These are phyloP conservation scores for Galemys pyrenaicus DNA, from an alignment of 2,113 vertebrate genomes.

Conservation along the genomic window DNA sequence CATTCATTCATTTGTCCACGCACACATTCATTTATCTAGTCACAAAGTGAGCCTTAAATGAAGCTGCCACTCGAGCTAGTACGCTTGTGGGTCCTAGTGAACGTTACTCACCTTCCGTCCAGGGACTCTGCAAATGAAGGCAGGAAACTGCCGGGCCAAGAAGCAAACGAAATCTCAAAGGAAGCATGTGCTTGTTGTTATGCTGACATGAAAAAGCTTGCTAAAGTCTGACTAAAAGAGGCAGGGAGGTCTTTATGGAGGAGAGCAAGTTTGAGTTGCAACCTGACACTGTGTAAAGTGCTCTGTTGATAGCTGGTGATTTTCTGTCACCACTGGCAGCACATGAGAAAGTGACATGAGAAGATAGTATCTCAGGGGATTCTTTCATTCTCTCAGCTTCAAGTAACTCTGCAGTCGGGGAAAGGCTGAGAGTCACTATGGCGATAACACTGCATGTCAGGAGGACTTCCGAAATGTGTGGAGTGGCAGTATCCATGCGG, in stretches of 20 bases:
- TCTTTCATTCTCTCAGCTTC: neutral
- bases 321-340: neutral
- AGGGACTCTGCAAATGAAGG: neutral
- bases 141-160: neutral
- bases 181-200: neutral
- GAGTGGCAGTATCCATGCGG: neutral
- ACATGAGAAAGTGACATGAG: neutral
- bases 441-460: neutral
- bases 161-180: neutral
- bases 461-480: neutral
- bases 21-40: neutral
- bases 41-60: neutral
- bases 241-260: neutral
- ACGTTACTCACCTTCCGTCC: neutral
- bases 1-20: neutral
- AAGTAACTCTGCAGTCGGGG: neutral
- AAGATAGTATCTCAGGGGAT: neutral
- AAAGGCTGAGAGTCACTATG: neutral
- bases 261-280: neutral
- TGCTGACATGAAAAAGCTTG: neutral
- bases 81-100: neutral
- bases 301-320: neutral
- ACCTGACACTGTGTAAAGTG: neutral
- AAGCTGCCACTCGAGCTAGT: neutral
- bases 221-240: neutral